These are phyloP conservation scores for Euproctis similis DNA, from an alignment of 2,888 invertebrate species.

Conservation along the genomic window DNA sequence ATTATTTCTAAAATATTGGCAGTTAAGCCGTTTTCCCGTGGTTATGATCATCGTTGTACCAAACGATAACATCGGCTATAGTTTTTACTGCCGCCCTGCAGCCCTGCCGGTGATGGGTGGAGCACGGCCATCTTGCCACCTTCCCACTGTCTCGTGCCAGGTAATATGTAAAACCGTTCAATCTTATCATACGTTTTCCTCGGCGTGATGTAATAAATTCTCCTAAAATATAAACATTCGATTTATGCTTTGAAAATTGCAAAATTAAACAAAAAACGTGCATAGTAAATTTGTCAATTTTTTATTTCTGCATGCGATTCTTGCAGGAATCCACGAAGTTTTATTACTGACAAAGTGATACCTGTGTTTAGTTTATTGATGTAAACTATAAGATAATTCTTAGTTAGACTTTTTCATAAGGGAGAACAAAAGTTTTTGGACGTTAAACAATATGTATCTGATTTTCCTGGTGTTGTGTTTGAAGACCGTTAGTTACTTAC, in stretches of 20 bases:
- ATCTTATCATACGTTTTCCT: conserved; percentile 18
- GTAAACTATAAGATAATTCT: no score
- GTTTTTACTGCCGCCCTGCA: conserved; percentile 39
- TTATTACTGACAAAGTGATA: no score
- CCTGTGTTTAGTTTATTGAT: no score
- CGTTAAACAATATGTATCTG: no score
- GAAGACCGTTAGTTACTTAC: no score
- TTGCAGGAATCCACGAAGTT: no score
- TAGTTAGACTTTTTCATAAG: no score
- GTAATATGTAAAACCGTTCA: conserved; percentile 19
- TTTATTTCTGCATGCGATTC: not conserved
- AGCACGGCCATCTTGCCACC: conserved; percentile 36
- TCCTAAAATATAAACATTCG: conserved; percentile 9
- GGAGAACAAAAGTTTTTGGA: no score
- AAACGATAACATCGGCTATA: conserved; percentile 20
- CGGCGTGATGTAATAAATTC: conserved; percentile 14
- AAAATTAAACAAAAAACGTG: conserved; percentile 1
- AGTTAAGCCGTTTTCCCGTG: no score
- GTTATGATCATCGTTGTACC: conserved; percentile 18
- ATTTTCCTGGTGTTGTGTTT: no score
- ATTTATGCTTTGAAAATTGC: no score
- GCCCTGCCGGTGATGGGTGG: conserved; percentile 36
- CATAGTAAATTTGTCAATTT: not conserved
- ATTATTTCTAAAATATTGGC: no score
- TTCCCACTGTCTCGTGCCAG: conserved; percentile 5